A percentile compares a stretch with the other conserved stretches of the same genome.
These are phyloP conservation scores for Temnothorax longispinosus DNA, from an alignment of 1,140 invertebrate genomes.

Conservation along the genomic window DNA sequence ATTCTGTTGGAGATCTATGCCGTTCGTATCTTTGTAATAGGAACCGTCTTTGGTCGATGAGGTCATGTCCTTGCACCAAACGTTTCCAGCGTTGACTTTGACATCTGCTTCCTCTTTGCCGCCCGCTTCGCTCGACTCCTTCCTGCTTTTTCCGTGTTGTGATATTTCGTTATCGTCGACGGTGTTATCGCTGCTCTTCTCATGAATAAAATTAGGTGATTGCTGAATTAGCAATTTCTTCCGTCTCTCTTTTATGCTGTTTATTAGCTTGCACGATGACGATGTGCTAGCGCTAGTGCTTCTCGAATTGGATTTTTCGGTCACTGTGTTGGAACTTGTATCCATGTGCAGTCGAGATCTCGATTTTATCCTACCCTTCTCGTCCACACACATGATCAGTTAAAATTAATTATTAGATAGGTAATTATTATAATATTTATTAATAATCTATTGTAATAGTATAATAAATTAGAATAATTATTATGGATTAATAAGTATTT, in stretches of 20 bases:
- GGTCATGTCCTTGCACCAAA: background rate
- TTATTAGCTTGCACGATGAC: slow-evolving; percentile 67
- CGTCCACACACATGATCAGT: background rate
- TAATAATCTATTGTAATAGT: too few species aligned
- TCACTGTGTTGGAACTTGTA: slow-evolving; percentile 56
- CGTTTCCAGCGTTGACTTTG: background rate
- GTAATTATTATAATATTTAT: too few species aligned
- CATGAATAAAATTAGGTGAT: background rate
- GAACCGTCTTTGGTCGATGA: slow-evolving; percentile 5
- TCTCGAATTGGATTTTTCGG: slow-evolving; percentile 47
- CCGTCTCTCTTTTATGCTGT: slow-evolving; percentile 50
- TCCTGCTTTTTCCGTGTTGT: background rate
- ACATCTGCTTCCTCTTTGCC: background rate
- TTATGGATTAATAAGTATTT: background rate
- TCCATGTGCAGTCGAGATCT: slow-evolving; percentile 17
- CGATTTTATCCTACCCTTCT: slow-evolving; percentile 14
- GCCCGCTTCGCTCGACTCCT: background rate
- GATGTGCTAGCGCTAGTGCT: slow-evolving; percentile 41
- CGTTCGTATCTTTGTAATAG: background rate
- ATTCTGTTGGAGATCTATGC: background rate
- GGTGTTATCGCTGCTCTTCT: slow-evolving; percentile 19
- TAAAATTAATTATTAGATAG: background rate
- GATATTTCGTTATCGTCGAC: background rate
- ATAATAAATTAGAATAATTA: too few species aligned
- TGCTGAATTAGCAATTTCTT: slow-evolving; percentile 29